A percentile compares a stretch with the other conserved stretches of the same genome.
Evolutionary conservation across 2,888 invertebrate genomes (phyloP).

Genomic region (Folsomia manolachei): DNA sequence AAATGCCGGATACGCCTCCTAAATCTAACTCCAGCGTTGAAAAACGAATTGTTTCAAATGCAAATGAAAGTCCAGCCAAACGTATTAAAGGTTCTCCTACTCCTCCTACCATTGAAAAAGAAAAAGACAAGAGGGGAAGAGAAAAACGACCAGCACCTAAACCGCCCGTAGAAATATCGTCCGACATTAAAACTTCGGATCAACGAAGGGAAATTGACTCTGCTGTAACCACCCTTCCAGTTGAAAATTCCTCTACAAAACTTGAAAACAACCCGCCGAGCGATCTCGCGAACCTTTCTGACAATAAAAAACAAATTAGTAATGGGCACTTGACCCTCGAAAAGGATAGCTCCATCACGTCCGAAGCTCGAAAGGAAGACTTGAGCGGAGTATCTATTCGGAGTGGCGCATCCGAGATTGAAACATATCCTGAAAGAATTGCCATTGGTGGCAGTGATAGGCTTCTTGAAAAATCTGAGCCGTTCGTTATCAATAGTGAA

Average conservation of each 20-base stretch:
- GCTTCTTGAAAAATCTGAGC: no score
- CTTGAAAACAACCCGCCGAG: not conserved
- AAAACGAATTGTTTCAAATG: slow-evolving; percentile 39
- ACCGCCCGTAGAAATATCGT: slow-evolving; percentile 33
- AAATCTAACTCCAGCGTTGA: slow-evolving; percentile 39
- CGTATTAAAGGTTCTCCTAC: slow-evolving; percentile 46
- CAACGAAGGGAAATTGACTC: no score
- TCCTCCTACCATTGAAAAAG: slow-evolving; percentile 13
- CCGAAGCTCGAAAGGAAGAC: no score
- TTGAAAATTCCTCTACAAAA: not conserved
- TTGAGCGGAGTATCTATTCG: no score
- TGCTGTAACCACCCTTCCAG: no score
- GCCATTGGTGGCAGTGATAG: no score
- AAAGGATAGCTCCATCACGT: no score
- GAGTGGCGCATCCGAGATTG: no score
- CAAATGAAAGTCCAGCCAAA: slow-evolving; percentile 44
- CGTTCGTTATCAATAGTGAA: no score
- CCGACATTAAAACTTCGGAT: no score
- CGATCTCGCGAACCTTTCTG: not conserved
- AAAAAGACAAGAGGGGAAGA: slow-evolving; percentile 41
- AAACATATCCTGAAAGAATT: no score
- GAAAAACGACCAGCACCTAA: slow-evolving; percentile 50
- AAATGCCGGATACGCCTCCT: slow-evolving; percentile 44
- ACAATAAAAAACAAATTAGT: not conserved
- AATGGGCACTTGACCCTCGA: not conserved